Evolutionary conservation across 2,888 invertebrate species (phyloP).

Genomic region (Thalpophila matura): DNA sequence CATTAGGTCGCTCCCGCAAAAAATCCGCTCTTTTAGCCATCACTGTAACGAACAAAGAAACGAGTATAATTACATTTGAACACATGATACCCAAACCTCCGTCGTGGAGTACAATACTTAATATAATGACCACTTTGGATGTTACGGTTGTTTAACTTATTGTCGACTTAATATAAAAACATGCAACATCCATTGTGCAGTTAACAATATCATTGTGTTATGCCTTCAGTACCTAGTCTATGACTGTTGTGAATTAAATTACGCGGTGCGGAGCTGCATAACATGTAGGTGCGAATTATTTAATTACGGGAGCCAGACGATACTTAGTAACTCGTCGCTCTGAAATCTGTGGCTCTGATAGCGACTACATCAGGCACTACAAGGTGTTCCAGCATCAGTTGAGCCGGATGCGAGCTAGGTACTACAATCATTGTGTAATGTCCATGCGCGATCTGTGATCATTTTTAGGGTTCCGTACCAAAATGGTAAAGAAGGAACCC

Average conservation of each 20-base stretch:
- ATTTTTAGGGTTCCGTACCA: too few species aligned
- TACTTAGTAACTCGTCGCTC: too few species aligned
- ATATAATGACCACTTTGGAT: slow-evolving; percentile 49
- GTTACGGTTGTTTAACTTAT: slow-evolving; percentile 51
- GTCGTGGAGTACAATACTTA: slow-evolving; percentile 33
- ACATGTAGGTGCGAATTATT: too few species aligned
- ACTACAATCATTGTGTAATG: too few species aligned
- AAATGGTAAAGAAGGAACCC: too few species aligned
- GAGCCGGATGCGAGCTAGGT: too few species aligned
- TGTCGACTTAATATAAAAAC: slow-evolving; percentile 56
- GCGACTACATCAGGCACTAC: too few species aligned
- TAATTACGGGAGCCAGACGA: too few species aligned
- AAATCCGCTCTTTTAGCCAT: slow-evolving; percentile 38
- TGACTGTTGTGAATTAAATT: slow-evolving; percentile 40
- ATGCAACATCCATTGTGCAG: slow-evolving; percentile 60
- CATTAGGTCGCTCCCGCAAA: slow-evolving; percentile 31
- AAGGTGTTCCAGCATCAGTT: too few species aligned
- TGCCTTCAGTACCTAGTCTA: slow-evolving; percentile 30
- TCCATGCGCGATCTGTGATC: too few species aligned
- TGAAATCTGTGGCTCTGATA: too few species aligned
- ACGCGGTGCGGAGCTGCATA: background rate
- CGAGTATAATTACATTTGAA: slow-evolving; percentile 38
- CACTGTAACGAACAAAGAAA: slow-evolving; percentile 39
- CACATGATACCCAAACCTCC: slow-evolving; percentile 61
- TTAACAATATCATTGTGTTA: slow-evolving; percentile 68